Base-by-base conservation (phyloP, 1,140 invertebrate genomes). In the Drusus annulatus region DNA sequence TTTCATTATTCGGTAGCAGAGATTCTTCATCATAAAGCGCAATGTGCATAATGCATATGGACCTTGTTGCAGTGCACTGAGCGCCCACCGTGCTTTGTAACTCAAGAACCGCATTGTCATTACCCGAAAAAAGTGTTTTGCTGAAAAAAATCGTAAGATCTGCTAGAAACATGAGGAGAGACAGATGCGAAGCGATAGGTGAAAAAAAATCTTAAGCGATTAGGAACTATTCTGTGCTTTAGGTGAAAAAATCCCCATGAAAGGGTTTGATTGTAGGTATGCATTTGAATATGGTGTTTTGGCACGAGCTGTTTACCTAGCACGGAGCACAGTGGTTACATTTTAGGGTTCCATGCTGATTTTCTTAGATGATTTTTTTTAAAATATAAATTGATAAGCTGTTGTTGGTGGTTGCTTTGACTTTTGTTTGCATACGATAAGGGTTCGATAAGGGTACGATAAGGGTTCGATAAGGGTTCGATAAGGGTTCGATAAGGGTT, bases 241-340 rank as follows among this genome's bases (percentile, higher is more conserved):
- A 10, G 31, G 6, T 7, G 63, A 68, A 50, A 68, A 68, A 68
- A 68, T 17, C 5, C 23, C 8, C 19, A 36, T 68, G 28, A 17
- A 68, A 68, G 63, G 63, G 63, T 68, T 60, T 63, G 21, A 63
- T 63, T 68, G 17, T 68, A 45, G 31, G 63, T 19, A 68, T 17
- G 28, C 8, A 36, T 45, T 45, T 45, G 17, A 17, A 65, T 23
- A 60, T 60, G 63, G 13, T 28, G 16, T 36, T 60, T 45, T 68
- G 63, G 63, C 63, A 68, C 63, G 63, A 15, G 63, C 63, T 45
- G 10, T 45, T 45, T 45, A 10, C 36, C 2, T 45, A 45, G 36
- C 10, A 13, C 36, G 36, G 36, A 13, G 36, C 36, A 45, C 36
- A 45, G 36, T 45, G 36, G 36, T 45, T 45, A 13, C 0, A 36